Base-by-base conservation (phyloP, 92 coral and sea anemone species). In the Chrysogorgia sp. region DNA sequence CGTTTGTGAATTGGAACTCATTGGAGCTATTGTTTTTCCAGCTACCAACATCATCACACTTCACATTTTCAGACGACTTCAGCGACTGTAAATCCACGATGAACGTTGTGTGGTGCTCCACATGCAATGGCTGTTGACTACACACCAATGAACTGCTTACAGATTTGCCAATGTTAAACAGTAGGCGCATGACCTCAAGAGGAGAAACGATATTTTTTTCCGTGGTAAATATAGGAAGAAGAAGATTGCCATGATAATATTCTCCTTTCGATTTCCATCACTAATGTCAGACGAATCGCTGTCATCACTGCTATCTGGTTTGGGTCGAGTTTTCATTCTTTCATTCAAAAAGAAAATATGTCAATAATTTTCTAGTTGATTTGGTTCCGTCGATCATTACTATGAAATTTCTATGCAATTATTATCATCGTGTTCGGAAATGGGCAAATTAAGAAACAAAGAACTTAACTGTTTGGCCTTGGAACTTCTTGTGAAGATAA, bases 1-100 rank as follows among this genome's bases (percentile, higher is more conserved):
- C 79, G 23, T 79, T 52, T 41, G 61, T 64, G 28, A 85, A 79
- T 30, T 34, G 48, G 60, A 80, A 85, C 77, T 75, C 80, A 81
- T 48, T 57, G 49, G 49, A 31, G 68, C 85, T 85, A 57, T 85
- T 64, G 76, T 85, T 85, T 41, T 74, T 79, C 77, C 89, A 85
- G 62, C 60, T 62, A 26, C 89, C 89, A 22, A 80, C 60, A 80
- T 85, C 89, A 67, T 85, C 82, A 59, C 89, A 80, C 63, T 85
- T 85, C 58, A 85, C 59, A 64, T 85, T 85, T 70, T 79, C 75
- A 13, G 65, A 20, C 48, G 62, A 63, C 74, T 68, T 68, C 31
- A 85, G 89, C 2, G 81, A 74, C 20, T 45, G 34, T 26, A 85
- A 60, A 58, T 85, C 82, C 23, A 80, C 82, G 53, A 85, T 40